Conservation (phyloP, 2,888 invertebrate genomes). For the Macaria notata region DNA sequence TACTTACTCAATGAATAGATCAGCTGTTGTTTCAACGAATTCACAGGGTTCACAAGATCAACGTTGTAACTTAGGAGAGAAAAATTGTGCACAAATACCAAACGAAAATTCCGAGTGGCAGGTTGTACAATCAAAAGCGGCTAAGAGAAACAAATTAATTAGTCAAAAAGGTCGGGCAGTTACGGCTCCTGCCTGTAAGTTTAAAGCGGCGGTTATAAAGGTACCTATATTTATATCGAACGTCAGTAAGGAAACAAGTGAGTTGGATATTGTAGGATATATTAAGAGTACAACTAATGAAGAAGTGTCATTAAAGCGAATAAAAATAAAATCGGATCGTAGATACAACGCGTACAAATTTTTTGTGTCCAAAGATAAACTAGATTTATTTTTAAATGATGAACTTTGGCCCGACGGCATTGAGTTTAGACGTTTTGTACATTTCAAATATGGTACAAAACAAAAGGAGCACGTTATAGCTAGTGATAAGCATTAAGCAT, state of each 20-base stretch:
- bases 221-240: constrained; percentile 22
- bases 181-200: constrained; percentile 32
- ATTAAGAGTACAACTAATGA: constrained; percentile 16
- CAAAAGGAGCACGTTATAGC: too few relatives aligned
- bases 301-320: constrained; percentile 16
- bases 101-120: too few relatives aligned
- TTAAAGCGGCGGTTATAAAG: too few relatives aligned
- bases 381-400: constrained; percentile 27
- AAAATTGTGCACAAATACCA: constrained; percentile 1
- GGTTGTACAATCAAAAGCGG: neutral
- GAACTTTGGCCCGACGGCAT: too few relatives aligned
- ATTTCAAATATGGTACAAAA: too few relatives aligned
- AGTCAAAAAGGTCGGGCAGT: constrained; percentile 5
- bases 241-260: constrained; percentile 13
- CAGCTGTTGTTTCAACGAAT: neutral
- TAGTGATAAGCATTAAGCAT: too few relatives aligned
- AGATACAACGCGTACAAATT: constrained; percentile 30
- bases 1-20: neutral
- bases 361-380: constrained; percentile 24
- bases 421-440: too few relatives aligned
- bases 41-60: constrained; percentile 4
- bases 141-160: constrained; percentile 2
- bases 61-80: neutral
- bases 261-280: constrained; percentile 18
- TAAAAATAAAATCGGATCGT: constrained; percentile 19